Base-by-base conservation (phyloP, 1,140 invertebrate species). In the Odontomachus brunneus region DNA sequence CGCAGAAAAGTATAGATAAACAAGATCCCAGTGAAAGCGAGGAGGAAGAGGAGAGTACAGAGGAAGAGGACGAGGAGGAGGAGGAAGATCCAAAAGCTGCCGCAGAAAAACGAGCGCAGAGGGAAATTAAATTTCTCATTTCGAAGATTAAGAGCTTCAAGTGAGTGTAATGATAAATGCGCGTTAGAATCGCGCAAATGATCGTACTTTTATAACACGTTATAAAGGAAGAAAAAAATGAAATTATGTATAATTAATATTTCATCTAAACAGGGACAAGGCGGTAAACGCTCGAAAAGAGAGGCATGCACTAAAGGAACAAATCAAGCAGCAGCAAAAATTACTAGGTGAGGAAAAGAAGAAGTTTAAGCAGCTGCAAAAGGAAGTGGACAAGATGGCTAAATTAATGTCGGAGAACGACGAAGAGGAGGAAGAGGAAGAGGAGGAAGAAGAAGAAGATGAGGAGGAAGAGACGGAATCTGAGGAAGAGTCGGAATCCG, bases 371-470 rank as follows among this genome's bases (percentile, higher is more conserved):
- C 95, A 95, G 63, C 91, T 98, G 48, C 97, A 98, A 91, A 97
- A 97, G 86, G 97, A 98, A 94, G 97, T 98, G 3, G 97, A 98
- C 87, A 98, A 98, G 94, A 98, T 98, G 97, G 97, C 97, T 0
- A 96, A 96, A 19, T 94, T 97, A 76, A 97, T 98, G 96, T 97
- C 96, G 81, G 96, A 97, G 86, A 95, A 95, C 3, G 96, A 96
- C 15, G 96, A 97, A n/a, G 96, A 97, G 4, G 96, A 95, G n/a
- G 95, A 93, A 0, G 94, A 93, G 9, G 92, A 95, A 12, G 93
- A 95, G 2, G 94, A 95, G 9, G 94, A 95, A 19, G 93, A 95
- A 38, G 96, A 96, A 59, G 96, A 97, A 82, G 29, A 33, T 2
- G 29, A 33, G 29, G 29, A 33, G 29, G 95, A 94, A 82, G 92